These are phyloP conservation scores for Cynopterus sphinx DNA, from an alignment of 2,797 vertebrate species.

Conservation along the genomic window DNA sequence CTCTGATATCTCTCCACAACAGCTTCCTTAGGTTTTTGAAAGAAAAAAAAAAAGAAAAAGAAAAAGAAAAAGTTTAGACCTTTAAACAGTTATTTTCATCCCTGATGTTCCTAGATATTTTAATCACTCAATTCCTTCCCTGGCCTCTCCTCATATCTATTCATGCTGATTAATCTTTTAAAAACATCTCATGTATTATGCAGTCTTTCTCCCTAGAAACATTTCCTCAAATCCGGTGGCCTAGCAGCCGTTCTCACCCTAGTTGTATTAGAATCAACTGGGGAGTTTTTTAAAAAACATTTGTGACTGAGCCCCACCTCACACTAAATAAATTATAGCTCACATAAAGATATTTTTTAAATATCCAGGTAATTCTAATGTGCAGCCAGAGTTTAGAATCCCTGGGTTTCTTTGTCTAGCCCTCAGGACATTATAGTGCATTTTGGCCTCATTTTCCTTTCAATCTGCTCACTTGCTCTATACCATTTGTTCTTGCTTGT, in stretches of 20 bases:
- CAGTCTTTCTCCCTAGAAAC: slow-evolving; percentile 23
- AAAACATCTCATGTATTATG: slow-evolving; percentile 51
- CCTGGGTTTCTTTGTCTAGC: not conserved
- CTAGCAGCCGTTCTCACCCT: not conserved
- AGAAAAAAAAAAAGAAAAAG: not conserved
- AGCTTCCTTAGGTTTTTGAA: not conserved
- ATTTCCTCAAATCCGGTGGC: not conserved
- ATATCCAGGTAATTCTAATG: not conserved
- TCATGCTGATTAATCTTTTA: slow-evolving; percentile 53
- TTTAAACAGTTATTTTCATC: slow-evolving; percentile 43
- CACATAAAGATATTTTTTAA: not conserved
- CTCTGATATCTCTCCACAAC: not conserved
- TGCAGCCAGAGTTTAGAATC: not conserved
- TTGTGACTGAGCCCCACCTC: not conserved
- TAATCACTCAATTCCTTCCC: slow-evolving; percentile 44
- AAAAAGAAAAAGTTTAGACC: not conserved
- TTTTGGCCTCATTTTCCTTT: not conserved
- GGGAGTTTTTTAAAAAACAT: not conserved
- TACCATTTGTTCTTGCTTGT: not conserved
- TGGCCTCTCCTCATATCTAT: slow-evolving; percentile 1
- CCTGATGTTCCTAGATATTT: slow-evolving; percentile 26
- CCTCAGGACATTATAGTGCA: not conserved
- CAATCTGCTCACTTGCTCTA: not conserved
- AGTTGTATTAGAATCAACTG: not conserved
- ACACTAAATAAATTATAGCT: not conserved